These are phyloP conservation scores for Pemphigus obesinymphae DNA, from an alignment of 1,140 invertebrate genomes.

Conservation along the genomic window DNA sequence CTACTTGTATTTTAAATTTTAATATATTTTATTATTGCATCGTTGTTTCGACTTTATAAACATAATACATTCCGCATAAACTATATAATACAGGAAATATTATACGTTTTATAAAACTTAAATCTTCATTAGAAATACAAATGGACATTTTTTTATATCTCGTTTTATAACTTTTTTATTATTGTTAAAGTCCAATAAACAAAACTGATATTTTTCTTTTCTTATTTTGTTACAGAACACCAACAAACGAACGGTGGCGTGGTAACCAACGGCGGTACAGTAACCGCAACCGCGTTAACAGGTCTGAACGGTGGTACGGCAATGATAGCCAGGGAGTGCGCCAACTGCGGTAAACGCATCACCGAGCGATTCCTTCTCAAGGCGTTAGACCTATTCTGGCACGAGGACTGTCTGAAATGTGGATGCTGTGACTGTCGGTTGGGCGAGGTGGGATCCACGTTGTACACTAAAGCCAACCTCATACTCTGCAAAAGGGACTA, in stretches of 20 bases:
- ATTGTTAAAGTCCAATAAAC: no score
- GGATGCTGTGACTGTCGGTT: slow-evolving; percentile 94
- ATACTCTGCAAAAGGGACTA: slow-evolving; percentile 97
- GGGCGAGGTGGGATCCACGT: slow-evolving; percentile 93
- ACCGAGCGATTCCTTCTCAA: slow-evolving; percentile 60
- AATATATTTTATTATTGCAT: no score
- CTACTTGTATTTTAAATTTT: no score
- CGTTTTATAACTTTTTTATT: no score
- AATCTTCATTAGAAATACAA: no score
- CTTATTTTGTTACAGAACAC: no score
- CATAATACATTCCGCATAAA: no score
- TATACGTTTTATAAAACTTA: no score
- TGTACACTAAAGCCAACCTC: slow-evolving; percentile 93
- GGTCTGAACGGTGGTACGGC: slow-evolving; percentile 30
- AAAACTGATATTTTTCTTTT: no score
- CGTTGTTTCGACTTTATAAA: no score
- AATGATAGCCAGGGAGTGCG: slow-evolving; percentile 48
- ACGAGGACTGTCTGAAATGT: slow-evolving; percentile 97
- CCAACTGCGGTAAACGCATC: slow-evolving; percentile 51
- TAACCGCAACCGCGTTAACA: slow-evolving; percentile 16
- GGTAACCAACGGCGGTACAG: slow-evolving; percentile 26
- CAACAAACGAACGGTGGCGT: slow-evolving; percentile 23
- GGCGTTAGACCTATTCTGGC: slow-evolving; percentile 91
- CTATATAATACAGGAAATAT: no score
- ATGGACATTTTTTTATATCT: no score